Evolutionary conservation across 2,113 vertebrate species (phyloP).

Genomic region (Azemiops feae): DNA sequence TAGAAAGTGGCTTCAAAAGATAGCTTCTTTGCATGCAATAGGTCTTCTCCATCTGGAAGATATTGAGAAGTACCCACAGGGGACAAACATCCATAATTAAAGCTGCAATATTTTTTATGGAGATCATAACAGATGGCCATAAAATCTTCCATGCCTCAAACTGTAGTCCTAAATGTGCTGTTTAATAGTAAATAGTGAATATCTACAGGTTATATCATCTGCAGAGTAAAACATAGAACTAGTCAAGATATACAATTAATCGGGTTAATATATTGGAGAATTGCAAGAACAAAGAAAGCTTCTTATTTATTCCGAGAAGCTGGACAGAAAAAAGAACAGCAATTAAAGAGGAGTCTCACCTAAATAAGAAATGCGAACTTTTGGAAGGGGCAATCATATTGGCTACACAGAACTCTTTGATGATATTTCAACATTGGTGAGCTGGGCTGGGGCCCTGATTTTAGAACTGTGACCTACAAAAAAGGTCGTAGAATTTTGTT

Average conservation of each 20-base stretch:
- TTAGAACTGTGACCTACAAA: not conserved
- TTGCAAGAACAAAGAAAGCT: not conserved
- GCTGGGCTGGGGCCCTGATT: not conserved
- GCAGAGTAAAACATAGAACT: not conserved
- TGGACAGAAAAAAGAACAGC: not conserved
- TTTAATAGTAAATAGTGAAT: not conserved
- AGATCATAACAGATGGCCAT: not conserved
- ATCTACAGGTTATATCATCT: not conserved
- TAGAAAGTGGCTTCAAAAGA: not conserved
- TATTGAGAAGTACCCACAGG: not conserved
- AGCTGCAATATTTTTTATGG: not conserved
- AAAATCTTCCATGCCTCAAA: not conserved
- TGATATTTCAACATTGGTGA: not conserved
- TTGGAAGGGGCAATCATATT: not conserved
- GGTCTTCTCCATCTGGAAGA: not conserved
- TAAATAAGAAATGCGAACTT: not conserved
- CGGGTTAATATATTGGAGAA: not conserved
- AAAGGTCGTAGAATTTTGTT: not conserved
- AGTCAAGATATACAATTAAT: not conserved
- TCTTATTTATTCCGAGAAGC: not conserved
- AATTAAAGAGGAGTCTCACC: not conserved
- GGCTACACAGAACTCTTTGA: not conserved
- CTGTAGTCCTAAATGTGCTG: not conserved
- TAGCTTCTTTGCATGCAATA: not conserved
- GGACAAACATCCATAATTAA: not conserved